A percentile compares a stretch with the other conserved stretches of the same genome.
phyloP scores from a whole-genome alignment of 1,140 invertebrate species.

The Elymnias hypermnestra region DNA sequence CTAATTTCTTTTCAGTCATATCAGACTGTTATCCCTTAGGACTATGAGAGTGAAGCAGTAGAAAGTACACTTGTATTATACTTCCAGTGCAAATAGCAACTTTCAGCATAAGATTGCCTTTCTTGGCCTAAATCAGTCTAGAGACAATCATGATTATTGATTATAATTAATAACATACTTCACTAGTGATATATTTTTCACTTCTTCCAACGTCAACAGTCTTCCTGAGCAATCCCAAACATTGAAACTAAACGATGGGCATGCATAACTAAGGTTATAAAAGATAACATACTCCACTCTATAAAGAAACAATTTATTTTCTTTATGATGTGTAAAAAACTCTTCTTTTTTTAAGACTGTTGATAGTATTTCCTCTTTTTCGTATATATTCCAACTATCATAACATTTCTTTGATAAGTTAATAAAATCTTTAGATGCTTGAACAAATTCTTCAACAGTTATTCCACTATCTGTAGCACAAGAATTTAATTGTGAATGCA shows the following conservation, averaged over 20 bases:
- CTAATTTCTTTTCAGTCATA: too few relatives aligned
- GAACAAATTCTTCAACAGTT: conserved; percentile 37
- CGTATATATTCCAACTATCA: conserved; percentile 47
- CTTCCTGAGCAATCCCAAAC: conserved; percentile 50
- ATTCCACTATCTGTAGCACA: conserved; percentile 8
- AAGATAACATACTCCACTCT: conserved; percentile 58
- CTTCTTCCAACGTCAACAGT: conserved; percentile 43
- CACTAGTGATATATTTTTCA: conserved; percentile 42
- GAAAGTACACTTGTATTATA: too few relatives aligned
- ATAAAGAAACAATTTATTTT: conserved; percentile 21
- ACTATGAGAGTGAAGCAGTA: too few relatives aligned
- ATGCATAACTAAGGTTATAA: conserved; percentile 57
- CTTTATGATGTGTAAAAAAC: conserved; percentile 29
- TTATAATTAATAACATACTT: conserved; percentile 38
- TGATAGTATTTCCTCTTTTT: conserved; percentile 33
- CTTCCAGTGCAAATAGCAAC: too few relatives aligned
- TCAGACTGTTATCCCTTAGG: too few relatives aligned
- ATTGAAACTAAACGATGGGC: conserved; percentile 62
- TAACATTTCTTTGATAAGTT: conserved; percentile 34
- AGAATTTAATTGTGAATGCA: not conserved
- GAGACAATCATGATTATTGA: too few relatives aligned
- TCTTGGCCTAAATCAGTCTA: too few relatives aligned
- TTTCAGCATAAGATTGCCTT: too few relatives aligned
- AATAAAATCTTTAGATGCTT: conserved; percentile 40
- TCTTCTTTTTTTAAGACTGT: conserved; percentile 45